These are phyloP conservation scores for Diarsia dahlii DNA, from an alignment of 2,888 invertebrate species.

Conservation along the genomic window DNA sequence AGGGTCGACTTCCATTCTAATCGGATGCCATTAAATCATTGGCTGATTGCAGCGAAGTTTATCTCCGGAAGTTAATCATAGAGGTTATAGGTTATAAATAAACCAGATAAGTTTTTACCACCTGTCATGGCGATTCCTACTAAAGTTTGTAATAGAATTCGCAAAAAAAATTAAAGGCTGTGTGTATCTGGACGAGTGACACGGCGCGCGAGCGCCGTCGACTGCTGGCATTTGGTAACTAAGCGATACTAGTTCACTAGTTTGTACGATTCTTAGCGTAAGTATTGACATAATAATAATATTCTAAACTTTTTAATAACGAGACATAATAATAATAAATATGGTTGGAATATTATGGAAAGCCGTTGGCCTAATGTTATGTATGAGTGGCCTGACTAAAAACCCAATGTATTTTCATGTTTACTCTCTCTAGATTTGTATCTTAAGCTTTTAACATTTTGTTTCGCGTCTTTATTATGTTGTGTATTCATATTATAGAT, in stretches of 20 bases:
- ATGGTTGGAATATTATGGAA: conserved; percentile 28
- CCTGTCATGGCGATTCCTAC: too few species aligned
- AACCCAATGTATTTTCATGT: conserved; percentile 16
- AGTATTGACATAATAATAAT: conserved; percentile 57
- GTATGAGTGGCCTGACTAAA: not conserved
- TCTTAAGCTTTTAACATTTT: not conserved
- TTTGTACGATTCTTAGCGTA: conserved; percentile 62
- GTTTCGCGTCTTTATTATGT: not conserved
- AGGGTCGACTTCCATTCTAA: too few species aligned
- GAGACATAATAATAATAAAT: conserved; percentile 57
- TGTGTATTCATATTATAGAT: too few species aligned
- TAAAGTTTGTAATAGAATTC: too few species aligned
- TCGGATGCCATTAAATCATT: too few species aligned
- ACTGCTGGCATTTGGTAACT: conserved; percentile 72
- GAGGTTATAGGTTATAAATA: too few species aligned
- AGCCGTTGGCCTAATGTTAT: conserved; percentile 14
- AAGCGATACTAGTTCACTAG: conserved; percentile 77
- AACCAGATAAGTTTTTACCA: too few species aligned
- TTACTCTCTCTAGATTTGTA: not conserved
- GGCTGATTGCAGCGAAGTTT: too few species aligned
- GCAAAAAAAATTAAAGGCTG: too few species aligned
- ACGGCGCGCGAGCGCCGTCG: conserved; percentile 68
- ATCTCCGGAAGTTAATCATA: too few species aligned
- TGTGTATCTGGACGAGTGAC: conserved; percentile 62
- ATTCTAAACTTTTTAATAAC: conserved; percentile 47